phyloP scores from a whole-genome alignment of 1,140 invertebrate genomes.

The Eupristina koningsbergeri region DNA sequence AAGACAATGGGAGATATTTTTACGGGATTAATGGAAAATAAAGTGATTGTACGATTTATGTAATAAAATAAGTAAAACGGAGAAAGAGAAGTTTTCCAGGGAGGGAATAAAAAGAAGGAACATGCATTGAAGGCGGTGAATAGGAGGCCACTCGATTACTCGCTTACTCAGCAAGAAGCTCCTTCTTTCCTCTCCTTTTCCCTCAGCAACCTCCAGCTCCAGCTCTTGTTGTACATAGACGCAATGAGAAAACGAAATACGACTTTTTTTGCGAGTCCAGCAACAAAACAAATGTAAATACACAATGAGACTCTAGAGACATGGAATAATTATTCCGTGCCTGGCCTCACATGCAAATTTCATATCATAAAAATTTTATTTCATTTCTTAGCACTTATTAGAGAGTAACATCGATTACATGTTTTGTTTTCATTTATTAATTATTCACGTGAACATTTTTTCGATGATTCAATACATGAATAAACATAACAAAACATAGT shows the following conservation, averaged over 20 bases:
- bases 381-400: too few relatives aligned
- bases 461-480: too few relatives aligned
- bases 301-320: background rate
- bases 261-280: background rate
- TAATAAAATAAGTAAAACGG: background rate
- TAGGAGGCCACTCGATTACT: too few relatives aligned
- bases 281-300: background rate
- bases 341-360: background rate
- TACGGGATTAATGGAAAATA: background rate
- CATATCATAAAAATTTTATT: too few relatives aligned
- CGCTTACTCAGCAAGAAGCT: constrained; percentile 47
- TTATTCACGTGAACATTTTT: too few relatives aligned
- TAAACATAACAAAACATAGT: too few relatives aligned
- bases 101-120: constrained; percentile 32
- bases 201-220: constrained; percentile 6
- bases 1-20: background rate
- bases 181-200: constrained; percentile 16
- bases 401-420: too few relatives aligned
- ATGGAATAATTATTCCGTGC: background rate
- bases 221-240: constrained; percentile 5
- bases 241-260: background rate
- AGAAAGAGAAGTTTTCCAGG: constrained; percentile 7
- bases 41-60: background rate
- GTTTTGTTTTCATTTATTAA: too few relatives aligned
- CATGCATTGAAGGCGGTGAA: constrained; percentile 29